Evolutionary conservation across 30 jellyfish, hydroid and myxozoan genomes (phyloP).

Genomic region (Hydractinia symbiolongicarpus): DNA sequence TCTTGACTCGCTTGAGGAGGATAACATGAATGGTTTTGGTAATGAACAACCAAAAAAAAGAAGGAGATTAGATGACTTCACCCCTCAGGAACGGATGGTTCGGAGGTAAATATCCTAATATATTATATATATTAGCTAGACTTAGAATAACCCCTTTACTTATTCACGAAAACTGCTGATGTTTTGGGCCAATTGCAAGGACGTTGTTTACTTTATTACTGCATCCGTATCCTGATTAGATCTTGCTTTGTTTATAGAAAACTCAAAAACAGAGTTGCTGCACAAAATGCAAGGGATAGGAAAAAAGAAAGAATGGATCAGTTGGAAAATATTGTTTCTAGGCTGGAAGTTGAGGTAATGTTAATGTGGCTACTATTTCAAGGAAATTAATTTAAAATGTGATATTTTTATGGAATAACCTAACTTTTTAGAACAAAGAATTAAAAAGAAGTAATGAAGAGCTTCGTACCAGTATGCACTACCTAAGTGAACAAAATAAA

Average conservation of each 20-base stretch:
- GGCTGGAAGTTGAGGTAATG: conserved; percentile 73
- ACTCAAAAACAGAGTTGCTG: conserved; percentile 91
- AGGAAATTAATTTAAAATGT: background rate
- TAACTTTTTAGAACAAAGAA: conserved; percentile 27
- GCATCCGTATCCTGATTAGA: too few relatives aligned
- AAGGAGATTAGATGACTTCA: conserved; percentile 78
- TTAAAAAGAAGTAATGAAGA: conserved; percentile 26
- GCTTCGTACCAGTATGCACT: conserved; percentile 13
- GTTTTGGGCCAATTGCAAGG: too few relatives aligned
- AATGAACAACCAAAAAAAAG: conserved; percentile 68
- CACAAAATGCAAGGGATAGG: conserved; percentile 94
- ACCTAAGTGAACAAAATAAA: conserved; percentile 19
- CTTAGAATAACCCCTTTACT: background rate
- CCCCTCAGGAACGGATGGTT: conserved; percentile 86
- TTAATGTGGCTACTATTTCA: background rate
- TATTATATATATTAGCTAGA: background rate
- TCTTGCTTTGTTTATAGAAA: conserved; percentile 38
- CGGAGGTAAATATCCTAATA: conserved; percentile 58
- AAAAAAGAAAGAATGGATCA: conserved; percentile 79
- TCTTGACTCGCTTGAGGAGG: conserved; percentile 74
- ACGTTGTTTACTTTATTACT: too few relatives aligned
- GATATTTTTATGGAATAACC: background rate
- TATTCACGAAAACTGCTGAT: background rate
- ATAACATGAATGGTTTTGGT: conserved; percentile 23
- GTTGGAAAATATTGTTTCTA: conserved; percentile 59